Conservation (phyloP, 2,888 invertebrate species). For the Sinopyrophorus schimmeli region DNA sequence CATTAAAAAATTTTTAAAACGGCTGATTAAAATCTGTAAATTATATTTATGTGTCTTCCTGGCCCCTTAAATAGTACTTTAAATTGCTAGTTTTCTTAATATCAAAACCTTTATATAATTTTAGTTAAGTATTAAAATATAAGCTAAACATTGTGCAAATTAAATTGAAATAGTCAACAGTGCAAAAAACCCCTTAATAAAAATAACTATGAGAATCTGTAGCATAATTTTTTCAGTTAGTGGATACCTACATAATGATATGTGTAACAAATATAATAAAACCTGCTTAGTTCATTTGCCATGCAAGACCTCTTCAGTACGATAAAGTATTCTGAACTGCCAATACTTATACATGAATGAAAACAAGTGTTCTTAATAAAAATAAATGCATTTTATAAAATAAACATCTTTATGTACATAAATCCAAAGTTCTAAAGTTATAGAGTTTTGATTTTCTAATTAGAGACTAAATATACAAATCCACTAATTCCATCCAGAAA, state of each 20-base stretch:
- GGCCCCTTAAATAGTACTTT: conserved; percentile 3
- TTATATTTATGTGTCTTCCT: conserved; percentile 1
- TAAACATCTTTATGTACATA: too few species aligned
- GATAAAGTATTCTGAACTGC: too few species aligned
- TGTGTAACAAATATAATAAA: conserved; percentile 6
- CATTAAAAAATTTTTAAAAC: conserved; percentile 6
- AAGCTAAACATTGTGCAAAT: conserved; percentile 3
- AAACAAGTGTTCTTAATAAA: too few species aligned
- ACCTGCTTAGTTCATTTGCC: too few species aligned
- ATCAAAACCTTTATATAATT: not conserved
- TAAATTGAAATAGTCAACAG: conserved; percentile 4
- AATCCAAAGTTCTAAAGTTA: too few species aligned
- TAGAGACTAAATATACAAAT: too few species aligned
- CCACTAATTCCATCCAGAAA: too few species aligned
- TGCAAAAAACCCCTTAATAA: conserved; percentile 6
- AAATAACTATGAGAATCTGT: too few species aligned
- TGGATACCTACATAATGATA: conserved; percentile 4
- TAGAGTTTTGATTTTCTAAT: too few species aligned
- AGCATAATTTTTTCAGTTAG: conserved; percentile 1
- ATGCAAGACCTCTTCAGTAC: too few species aligned
- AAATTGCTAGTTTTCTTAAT: not conserved
- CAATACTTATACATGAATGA: too few species aligned
- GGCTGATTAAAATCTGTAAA: not conserved
- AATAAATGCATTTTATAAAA: too few species aligned
- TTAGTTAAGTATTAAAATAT: not conserved